A percentile compares a stretch with the other conserved stretches of the same genome.
These are phyloP conservation scores for Stenotaenia linearis DNA, from an alignment of 2,888 invertebrate genomes.

Conservation along the genomic window DNA sequence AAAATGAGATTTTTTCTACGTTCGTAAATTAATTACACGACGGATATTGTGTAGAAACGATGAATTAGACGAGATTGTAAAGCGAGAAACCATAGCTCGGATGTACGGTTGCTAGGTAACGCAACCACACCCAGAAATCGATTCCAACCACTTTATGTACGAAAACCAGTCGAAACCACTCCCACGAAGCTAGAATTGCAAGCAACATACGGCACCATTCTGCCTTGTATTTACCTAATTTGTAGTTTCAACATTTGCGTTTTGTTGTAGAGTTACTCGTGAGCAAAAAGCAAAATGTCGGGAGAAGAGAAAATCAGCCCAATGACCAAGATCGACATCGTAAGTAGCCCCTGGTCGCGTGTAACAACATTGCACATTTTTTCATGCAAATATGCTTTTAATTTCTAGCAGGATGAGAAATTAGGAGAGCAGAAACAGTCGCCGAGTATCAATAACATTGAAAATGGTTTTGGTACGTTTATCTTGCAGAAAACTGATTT, in stretches of 20 bases:
- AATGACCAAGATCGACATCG: slow-evolving; percentile 1
- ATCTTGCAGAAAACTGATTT: too few species aligned
- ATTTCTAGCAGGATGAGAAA: background rate
- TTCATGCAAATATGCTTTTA: background rate
- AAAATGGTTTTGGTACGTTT: background rate
- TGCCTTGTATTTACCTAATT: background rate
- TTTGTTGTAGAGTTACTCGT: background rate
- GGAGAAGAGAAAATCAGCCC: background rate
- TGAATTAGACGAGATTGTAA: background rate
- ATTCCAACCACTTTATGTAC: background rate
- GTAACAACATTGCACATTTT: too few species aligned
- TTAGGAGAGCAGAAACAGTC: background rate
- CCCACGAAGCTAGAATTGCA: background rate
- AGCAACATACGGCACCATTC: background rate
- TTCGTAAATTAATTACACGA: background rate
- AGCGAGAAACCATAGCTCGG: background rate
- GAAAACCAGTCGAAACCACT: background rate
- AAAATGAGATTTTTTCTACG: background rate
- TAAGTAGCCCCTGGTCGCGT: background rate
- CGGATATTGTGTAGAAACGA: background rate
- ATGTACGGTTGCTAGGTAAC: background rate
- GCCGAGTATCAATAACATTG: background rate
- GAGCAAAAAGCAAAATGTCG: background rate
- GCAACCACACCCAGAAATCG: slow-evolving; percentile 19
- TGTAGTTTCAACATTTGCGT: background rate